These are phyloP conservation scores for Orthonychiurus folsomi DNA, from an alignment of 2,888 invertebrate species.

Conservation along the genomic window DNA sequence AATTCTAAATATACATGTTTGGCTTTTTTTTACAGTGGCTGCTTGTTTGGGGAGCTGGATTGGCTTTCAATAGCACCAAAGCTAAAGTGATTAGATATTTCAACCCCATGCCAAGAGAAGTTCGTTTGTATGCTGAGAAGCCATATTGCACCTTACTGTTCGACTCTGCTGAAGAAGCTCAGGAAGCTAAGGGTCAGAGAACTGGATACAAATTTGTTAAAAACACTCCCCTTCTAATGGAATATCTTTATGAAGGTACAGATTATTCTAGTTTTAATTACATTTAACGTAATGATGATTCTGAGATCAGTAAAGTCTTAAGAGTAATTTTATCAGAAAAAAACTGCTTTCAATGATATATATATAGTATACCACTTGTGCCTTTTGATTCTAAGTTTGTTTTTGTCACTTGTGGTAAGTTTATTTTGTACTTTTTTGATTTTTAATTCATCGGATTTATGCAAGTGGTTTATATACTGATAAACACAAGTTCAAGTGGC, in stretches of 20 bases:
- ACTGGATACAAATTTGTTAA: slow-evolving; percentile 56
- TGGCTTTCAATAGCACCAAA: slow-evolving; percentile 67
- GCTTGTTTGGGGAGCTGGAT: slow-evolving; percentile 75
- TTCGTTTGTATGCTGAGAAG: slow-evolving; percentile 66
- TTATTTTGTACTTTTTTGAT: no score
- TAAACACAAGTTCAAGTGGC: no score
- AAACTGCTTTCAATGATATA: no score
- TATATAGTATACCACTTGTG: no score
- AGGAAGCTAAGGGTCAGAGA: slow-evolving; percentile 50
- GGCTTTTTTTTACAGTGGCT: slow-evolving; percentile 54
- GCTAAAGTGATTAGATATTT: slow-evolving; percentile 54
- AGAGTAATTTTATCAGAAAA: neutral
- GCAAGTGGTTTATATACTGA: no score
- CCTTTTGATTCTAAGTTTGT: no score
- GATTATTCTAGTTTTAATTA: no score
- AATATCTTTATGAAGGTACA: slow-evolving; percentile 56
- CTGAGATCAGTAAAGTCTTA: no score
- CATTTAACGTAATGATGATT: no score
- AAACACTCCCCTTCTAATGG: slow-evolving; percentile 57
- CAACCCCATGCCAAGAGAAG: slow-evolving; percentile 50
- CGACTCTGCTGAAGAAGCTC: slow-evolving; percentile 48
- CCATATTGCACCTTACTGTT: slow-evolving; percentile 71
- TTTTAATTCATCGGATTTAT: no score
- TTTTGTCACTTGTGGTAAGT: no score
- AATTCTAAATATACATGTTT: slow-evolving; percentile 17